These are phyloP conservation scores for Lanistes nyassanus DNA, from an alignment of 1,140 invertebrate genomes.

Conservation along the genomic window DNA sequence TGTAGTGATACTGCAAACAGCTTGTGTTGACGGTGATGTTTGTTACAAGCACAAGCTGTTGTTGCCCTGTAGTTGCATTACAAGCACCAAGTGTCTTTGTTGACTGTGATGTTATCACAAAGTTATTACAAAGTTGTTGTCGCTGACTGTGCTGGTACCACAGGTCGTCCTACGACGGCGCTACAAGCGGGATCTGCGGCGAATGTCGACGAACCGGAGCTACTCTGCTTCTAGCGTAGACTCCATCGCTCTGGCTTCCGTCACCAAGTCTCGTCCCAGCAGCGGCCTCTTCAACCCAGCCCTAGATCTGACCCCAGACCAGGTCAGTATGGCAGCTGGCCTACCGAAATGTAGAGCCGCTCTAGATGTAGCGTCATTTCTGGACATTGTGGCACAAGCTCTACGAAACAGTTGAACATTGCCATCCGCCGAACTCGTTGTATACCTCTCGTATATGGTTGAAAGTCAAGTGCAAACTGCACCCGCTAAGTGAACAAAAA, in stretches of 20 bases:
- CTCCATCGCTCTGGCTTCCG: constrained; percentile 54
- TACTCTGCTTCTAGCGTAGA: constrained; percentile 48
- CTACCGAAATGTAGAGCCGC: no score
- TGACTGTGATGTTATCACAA: not conserved
- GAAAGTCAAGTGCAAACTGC: no score
- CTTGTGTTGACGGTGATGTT: not conserved
- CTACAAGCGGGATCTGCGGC: constrained; percentile 18
- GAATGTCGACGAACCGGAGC: constrained; percentile 12
- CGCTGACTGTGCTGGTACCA: not conserved
- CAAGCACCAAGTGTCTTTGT: not conserved
- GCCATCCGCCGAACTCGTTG: no score
- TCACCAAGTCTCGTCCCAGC: constrained; percentile 51
- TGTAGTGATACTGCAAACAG: not conserved
- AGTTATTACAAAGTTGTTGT: no score
- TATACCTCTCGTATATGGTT: no score
- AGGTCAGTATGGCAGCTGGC: not conserved
- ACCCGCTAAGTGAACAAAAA: no score
- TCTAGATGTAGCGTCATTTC: no score
- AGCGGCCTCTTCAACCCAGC: constrained; percentile 59
- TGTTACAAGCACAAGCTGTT: no score
- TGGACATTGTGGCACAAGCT: no score
- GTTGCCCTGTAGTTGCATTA: not conserved
- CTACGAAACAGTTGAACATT: no score
- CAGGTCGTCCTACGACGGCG: constrained; percentile 44
- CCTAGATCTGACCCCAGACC: constrained; percentile 39